Base-by-base conservation (phyloP, 2,888 invertebrate species). In the Entomobrya proxima region DNA sequence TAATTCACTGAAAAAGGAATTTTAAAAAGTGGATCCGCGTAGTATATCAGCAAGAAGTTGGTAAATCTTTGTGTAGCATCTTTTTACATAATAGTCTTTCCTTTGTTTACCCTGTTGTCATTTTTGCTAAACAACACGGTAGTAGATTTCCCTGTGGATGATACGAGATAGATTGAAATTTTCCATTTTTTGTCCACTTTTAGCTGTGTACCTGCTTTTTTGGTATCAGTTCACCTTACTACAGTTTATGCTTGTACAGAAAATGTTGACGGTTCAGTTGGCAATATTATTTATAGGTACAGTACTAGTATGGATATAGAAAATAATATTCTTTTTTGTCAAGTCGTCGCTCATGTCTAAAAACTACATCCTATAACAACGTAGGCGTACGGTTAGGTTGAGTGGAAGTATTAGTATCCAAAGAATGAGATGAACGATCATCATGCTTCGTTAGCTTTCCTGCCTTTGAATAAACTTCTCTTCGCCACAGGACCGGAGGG, bases 391-490 rank as follows among this genome's bases (percentile, higher is more conserved):
- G 13, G 52, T 55, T 52, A 55, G 11, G 1, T 52, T 52, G 2
- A 11, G 21, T 55, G 11, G 27, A 27, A 24, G 55, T 27, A 18
- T 55, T 55, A 55, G 2, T 27, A 18, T 24, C 18, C 74, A 55
- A 30, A 50, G 32, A 52, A 44, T 47, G 27, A 72, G 24, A 76
- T 21, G 37, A 55, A 27, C 27, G 27, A 55, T 55, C 37, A 67
- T 67, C 79, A 67, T 67, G 79, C 67, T 79, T 79, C 79, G 79
- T 64, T 79, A 67, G 67, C 13, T 79, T 67, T 32, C 47, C 44
- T 32, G 32, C n/a, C 21, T 64, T 61, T 78, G 64, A 61, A 27
- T 47, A 67, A 35, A 61, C 27, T 50, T n/a, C n/a, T n/a, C n/a
- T n/a, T 24, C 67, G 27, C 24, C 50, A 21, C 18, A 52, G 37